These are phyloP conservation scores for Chrysemys picta DNA, from an alignment of 2,113 vertebrate species.

Conservation along the genomic window DNA sequence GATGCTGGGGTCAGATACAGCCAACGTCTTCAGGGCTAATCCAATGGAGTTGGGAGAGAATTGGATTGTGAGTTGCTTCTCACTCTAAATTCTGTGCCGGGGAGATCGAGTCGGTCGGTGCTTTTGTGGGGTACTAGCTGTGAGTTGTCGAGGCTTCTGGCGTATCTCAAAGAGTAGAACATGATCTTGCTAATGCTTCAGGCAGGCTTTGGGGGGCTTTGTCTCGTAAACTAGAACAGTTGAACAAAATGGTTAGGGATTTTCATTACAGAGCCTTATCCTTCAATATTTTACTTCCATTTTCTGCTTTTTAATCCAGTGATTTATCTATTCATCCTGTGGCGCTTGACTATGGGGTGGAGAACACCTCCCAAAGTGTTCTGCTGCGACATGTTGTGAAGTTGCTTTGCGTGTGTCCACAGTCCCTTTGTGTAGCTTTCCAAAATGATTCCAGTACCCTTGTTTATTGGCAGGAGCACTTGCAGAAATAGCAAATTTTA, in stretches of 20 bases:
- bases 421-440: not conserved
- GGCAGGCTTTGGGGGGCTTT: not conserved
- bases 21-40: not conserved
- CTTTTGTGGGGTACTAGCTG: not conserved
- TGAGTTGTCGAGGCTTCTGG: not conserved
- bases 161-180: not conserved
- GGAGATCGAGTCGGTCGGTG: fast-evolving
- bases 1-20: not conserved
- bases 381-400: not conserved
- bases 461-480: not conserved
- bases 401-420: not conserved
- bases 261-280: not conserved
- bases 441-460: not conserved
- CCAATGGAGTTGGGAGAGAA: not conserved
- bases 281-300: not conserved
- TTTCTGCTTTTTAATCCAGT: not conserved
- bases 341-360: not conserved
- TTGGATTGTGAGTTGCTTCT: not conserved
- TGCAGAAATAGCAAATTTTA: not conserved
- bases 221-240: not conserved
- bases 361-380: not conserved
- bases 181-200: not conserved
- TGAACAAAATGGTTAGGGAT: not conserved
- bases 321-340: not conserved
- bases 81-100: not conserved